Evolutionary conservation across 2,888 invertebrate species (phyloP), one percentile per base, ranked within the genome.

Genomic region (Nomada flava): DNA sequence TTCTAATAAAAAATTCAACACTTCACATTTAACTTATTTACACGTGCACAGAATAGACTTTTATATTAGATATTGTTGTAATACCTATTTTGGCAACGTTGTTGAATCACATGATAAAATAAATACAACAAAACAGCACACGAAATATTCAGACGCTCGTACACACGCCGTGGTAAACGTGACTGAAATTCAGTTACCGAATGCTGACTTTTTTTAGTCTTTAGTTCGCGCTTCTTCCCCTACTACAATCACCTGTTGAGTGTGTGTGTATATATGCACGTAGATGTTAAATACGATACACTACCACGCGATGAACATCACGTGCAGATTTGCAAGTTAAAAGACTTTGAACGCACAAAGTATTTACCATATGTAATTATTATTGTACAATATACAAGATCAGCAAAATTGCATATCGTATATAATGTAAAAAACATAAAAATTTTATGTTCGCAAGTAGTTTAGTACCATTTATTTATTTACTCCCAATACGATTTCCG

Each of bases 161-260:
- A 62, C 63, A 47, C 26, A 76, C 69, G 62, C 44, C 23, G 23
- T 18, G 42, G 36, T 36, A 29, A 79, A 76, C 64, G 53, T 55
- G 65, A 79, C 73, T 76, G 72, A 75, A 69, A 47, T 59, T 62
- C 70, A 63, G 72, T 62, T 47, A 74, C 62, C 74, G 62, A 63
- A 64, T 29, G 63, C 68, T 64, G 59, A 65, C 69, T 77, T 73
- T 36, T 80, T 72, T 79, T 65, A 70, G 68, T 50, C 44, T 52
- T 50, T 50, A 23, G 63, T 62, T 77, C 79, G 76, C 70, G 83
- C 83, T 64, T 69, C 55, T 83, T 75, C 55, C 82, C 84, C 84
- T 57, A 70, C 84, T 47, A 76, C 18, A 3, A 1, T 65, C 79
- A 84, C 84, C 83, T 83, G 83, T 83, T 83, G 83, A 63, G 26